These are phyloP conservation scores for Operophtera brumata DNA, from an alignment of 2,888 invertebrate species.

Conservation along the genomic window DNA sequence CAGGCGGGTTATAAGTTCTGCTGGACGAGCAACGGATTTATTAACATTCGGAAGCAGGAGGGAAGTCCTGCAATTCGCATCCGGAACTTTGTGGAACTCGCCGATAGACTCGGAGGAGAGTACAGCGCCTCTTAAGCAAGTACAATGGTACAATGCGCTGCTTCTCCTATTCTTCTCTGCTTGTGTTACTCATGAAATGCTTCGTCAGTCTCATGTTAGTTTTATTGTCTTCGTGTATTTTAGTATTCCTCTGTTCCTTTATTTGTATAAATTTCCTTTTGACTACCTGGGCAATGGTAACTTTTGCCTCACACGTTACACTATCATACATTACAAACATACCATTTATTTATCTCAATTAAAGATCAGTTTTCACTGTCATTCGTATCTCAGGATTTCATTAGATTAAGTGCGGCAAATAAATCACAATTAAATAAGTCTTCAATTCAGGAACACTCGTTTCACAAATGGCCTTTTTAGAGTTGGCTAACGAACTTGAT, in stretches of 20 bases:
- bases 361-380: not conserved
- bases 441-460: not conserved
- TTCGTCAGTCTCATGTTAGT: not conserved
- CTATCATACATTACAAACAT: too few relatives aligned
- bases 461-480: slow-evolving; percentile 1
- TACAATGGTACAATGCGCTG: too few relatives aligned
- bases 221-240: not conserved
- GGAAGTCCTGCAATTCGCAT: too few relatives aligned
- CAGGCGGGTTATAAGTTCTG: not conserved
- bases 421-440: not conserved
- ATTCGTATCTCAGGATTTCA: not conserved
- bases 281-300: too few relatives aligned
- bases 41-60: not conserved
- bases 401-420: not conserved
- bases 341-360: too few relatives aligned
- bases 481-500: not conserved
- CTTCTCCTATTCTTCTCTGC: not conserved
- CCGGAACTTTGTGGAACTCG: too few relatives aligned
- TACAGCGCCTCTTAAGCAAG: not conserved
- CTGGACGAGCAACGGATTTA: not conserved
- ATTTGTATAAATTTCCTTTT: too few relatives aligned
- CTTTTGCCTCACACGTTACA: too few relatives aligned
- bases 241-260: too few relatives aligned
- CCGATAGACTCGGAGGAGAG: too few relatives aligned
- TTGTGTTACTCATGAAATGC: not conserved